A percentile compares a stretch with the other conserved stretches of the same genome.
Evolutionary conservation across 2,113 vertebrate species (phyloP).

Genomic region (Lutjanus erythropterus): DNA sequence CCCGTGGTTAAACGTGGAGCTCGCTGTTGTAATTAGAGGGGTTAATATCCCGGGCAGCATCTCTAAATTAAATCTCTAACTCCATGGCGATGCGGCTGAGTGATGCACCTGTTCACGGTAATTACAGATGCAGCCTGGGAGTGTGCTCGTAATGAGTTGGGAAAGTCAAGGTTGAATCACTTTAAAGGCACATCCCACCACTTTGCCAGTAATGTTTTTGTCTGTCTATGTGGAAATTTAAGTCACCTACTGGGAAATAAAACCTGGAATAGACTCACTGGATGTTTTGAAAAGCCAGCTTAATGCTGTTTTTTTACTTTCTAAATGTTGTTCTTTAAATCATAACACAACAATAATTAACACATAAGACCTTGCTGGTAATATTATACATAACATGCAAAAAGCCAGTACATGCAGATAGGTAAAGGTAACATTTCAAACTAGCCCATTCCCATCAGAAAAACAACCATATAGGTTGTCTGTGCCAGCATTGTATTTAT

Average conservation of each 20-base stretch:
- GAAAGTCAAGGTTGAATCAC: conserved; percentile 79
- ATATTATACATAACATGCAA: no score
- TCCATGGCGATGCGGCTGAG: conserved; percentile 72
- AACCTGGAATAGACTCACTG: not conserved
- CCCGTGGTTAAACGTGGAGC: conserved; percentile 53
- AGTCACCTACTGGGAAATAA: conserved; percentile 16
- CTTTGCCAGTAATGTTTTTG: conserved; percentile 51
- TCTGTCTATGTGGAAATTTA: conserved; percentile 33
- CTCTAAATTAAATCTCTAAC: conserved; percentile 85
- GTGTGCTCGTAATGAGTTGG: conserved; percentile 71
- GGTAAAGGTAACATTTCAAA: no score
- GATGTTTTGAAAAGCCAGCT: not conserved
- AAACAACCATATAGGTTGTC: no score
- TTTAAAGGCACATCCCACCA: conserved; percentile 68
- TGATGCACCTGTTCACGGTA: conserved; percentile 83
- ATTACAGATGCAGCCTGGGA: conserved; percentile 76
- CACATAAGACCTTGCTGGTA: no score
- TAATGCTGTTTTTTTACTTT: not conserved
- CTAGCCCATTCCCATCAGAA: no score
- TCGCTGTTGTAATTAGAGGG: conserved; percentile 79
- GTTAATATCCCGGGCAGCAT: conserved; percentile 83
- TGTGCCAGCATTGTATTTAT: no score
- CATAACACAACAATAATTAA: no score
- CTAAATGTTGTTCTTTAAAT: no score
- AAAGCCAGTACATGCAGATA: no score